A percentile compares a stretch with the other conserved stretches of the same genome.
Evolutionary conservation across 2,113 vertebrate species (phyloP).

Genomic region (Forbesichthys agassizii): DNA sequence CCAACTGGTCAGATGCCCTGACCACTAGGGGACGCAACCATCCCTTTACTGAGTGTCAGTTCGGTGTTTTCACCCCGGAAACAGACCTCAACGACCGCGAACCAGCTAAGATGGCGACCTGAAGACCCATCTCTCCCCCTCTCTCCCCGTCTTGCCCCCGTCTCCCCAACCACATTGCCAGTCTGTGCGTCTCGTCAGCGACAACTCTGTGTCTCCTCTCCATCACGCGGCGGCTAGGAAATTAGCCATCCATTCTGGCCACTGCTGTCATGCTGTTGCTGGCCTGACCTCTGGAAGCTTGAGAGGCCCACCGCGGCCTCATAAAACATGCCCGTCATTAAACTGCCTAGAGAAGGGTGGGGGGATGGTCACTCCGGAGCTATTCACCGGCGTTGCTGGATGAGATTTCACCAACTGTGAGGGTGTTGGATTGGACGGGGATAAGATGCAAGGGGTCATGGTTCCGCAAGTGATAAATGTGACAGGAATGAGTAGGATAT

Average conservation of each 20-base stretch:
- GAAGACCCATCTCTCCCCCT: not conserved
- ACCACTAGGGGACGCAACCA: too few species aligned
- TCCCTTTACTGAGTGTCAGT: constrained; percentile 11
- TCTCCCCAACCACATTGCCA: not conserved
- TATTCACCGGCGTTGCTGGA: constrained; percentile 62
- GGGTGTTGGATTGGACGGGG: constrained; percentile 54
- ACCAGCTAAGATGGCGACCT: too few species aligned
- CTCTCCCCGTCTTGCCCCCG: not conserved
- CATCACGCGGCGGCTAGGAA: constrained; percentile 62
- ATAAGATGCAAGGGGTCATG: constrained; percentile 24
- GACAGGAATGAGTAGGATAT: constrained; percentile 10
- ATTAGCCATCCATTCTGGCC: constrained; percentile 65
- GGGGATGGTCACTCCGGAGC: constrained; percentile 56
- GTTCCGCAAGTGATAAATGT: constrained; percentile 44
- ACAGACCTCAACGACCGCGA: constrained; percentile 39
- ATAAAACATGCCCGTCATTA: constrained; percentile 72
- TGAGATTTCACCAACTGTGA: constrained; percentile 70
- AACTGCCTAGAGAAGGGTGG: constrained; percentile 51
- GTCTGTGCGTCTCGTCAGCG: constrained; percentile 39
- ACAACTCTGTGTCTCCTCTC: constrained; percentile 52
- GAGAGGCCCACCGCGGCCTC: constrained; percentile 64
- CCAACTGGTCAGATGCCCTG: too few species aligned
- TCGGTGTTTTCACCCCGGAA: constrained; percentile 22
- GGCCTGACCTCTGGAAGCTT: constrained; percentile 60
- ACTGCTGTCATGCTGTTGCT: constrained; percentile 47